Evolutionary conservation across 2,888 invertebrate species (phyloP), one percentile per base, ranked within the genome.

Genomic region (Petrolisthes manimaculis): DNA sequence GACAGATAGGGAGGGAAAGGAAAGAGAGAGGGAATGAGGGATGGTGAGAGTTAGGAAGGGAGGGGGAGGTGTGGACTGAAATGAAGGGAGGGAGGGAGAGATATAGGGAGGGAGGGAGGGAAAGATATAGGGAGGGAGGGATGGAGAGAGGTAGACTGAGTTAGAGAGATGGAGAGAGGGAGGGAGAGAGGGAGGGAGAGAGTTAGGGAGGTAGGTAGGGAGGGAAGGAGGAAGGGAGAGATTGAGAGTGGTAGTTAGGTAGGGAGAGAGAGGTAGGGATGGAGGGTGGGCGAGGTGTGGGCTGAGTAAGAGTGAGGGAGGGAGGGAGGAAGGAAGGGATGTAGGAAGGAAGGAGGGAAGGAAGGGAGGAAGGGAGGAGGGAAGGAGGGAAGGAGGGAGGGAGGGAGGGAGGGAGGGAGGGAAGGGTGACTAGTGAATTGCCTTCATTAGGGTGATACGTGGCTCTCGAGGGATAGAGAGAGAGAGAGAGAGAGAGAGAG

Each of bases 81-180:
- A 79, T n/a, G 37, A 51, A 77, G 53, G n/a, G 51, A 84, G 67
- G 37, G 69, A 67, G 69, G 67, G 78, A 77, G 69, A 83, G 55
- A 37, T 21, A 84, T 8, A 74, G 24, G 24, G 37, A 84, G 77
- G 77, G 37, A 37, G 24, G 77, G 56, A 77, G n/a, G 56, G 51
- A 84, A 56, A 84, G 56, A 77, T 55, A 75, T 24, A 84, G 75
- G 56, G 75, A 75, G 77, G 56, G 56, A 53, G n/a, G 24, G 14
- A 6, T 6, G 6, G 37, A n/a, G 3, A 14, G 37, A n/a, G n/a
- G n/a, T n/a, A n/a, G 67, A 77, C 9, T 51, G 37, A 61, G 56
- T 24, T 24, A 24, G 18, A 37, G 18, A 51, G 54, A 79, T 18
- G 77, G 71, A 69, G 53, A 24, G 24, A 67, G 53, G 51, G 53